Base-by-base conservation (phyloP, 1,140 invertebrate genomes). In the Drosophila eugracilis region DNA sequence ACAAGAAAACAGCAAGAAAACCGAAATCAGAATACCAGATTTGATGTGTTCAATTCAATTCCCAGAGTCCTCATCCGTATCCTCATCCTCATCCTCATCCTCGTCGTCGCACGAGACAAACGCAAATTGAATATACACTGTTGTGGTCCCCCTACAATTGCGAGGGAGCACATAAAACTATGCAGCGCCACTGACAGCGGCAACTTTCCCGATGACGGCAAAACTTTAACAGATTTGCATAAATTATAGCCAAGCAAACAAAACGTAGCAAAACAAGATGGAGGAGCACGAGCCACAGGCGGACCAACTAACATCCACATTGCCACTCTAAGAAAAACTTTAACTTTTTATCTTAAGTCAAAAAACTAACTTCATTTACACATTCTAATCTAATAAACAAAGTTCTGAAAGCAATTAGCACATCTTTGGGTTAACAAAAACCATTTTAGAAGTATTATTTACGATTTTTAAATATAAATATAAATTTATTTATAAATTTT, bases 191-290 rank as follows among this genome's bases (percentile, higher is more conserved):
- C 65, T 77, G 75, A 70, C 58, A 74, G 62, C 76, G 49, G 30
- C 76, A 79, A 85, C 81, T 88, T 88, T 86, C 55, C 63, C 83
- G 81, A 85, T 85, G 81, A 86, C 78, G 67, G 77, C 66, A 75
- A 86, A 88, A 83, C 83, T 88, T 83, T 78, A 88, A 88, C 74
- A 76, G 83, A 88, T 88, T 88, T 88, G 78, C 83, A 88, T 88
- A 88, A 86, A 86, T 86, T 86, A 81, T 52, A 52, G 22, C 49
- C 47, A 72, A 59, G 62, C 65, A 75, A 75, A 75, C 73, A 75
- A 75, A 75, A 75, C 72, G 50, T 66, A 39, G 49, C 57, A 62
- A 73, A 74, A 74, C 70, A 45, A 60, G 58, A 65, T 47, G 69
- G 47, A 41, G 39, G 47, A 36, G 54, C 32, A 41, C 24, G n/a